Base-by-base conservation (phyloP, 2,888 invertebrate genomes). In the Drosophila heteroneura region DNA sequence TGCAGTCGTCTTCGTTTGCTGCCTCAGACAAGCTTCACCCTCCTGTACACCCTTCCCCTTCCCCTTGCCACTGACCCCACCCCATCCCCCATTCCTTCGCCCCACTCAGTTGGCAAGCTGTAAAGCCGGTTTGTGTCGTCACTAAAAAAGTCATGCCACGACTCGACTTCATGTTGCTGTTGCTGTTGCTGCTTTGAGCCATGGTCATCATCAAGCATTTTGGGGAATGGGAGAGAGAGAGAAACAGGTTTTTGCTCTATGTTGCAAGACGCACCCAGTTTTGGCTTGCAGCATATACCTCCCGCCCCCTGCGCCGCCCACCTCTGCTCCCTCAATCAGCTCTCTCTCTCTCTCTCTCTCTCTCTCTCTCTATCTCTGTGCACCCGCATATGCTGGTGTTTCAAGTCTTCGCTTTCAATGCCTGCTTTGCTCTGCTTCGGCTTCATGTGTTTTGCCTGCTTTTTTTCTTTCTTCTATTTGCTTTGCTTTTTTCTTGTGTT, bases 81-180 rank as follows among this genome's bases (percentile, higher is more conserved):
- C n/a, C 32, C 44, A 10, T 30, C 28, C 30, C n/a, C 32, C 44
- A 10, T 30, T 26, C 30, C n/a, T 41, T n/a, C 12, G 16, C 51
- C 61, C 1, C 47, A 47, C 26, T 16, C 47, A 47, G 68, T 61
- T 70, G 70, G 52, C 69, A 64, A 70, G 71, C 69, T 72, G 67
- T 41, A 70, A 87, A 87, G 85, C 88, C 88, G 88, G 87, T 88
- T 87, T 88, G 80, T 87, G 87, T 87, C 87, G 87, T 87, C 86
- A 87, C 90, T 81, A 76, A 86, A 79, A 84, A 79, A 82, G 70
- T 73, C 81, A 67, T 52, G 63, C 71, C 57, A 64, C 56, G 81
- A 75, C 74, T 70, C 71, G 53, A 59, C 65, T 59, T 65, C 22
- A 26, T 28, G 28, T 28, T 28, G 28, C 28, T 26, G 26, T n/a